phyloP scores from a whole-genome alignment of 2,113 vertebrate species.

The Coturnix japonica region DNA sequence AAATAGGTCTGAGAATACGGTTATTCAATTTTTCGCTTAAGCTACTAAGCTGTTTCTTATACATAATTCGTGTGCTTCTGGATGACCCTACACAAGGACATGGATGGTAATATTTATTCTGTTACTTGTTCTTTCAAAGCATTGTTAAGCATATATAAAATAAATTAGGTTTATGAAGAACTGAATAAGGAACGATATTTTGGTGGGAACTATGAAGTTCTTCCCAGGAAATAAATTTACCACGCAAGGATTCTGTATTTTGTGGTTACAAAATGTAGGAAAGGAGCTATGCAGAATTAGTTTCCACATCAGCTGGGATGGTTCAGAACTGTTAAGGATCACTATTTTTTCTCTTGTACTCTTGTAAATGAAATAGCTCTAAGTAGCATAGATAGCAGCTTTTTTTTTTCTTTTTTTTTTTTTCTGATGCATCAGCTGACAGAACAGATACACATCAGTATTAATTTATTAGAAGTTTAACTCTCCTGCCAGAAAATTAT shows the following conservation, averaged over 20 bases:
- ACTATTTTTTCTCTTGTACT: not conserved
- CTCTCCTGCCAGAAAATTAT: not conserved
- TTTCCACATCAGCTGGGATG: not conserved
- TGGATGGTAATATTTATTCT: slow-evolving; percentile 77
- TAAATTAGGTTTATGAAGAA: not conserved
- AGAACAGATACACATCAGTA: not conserved
- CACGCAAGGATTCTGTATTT: not conserved
- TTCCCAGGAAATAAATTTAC: not conserved
- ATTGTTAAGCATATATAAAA: not conserved
- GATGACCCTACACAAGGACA: slow-evolving; percentile 79
- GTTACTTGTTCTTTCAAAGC: not conserved
- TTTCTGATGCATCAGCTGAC: not conserved
- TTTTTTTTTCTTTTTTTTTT: not conserved
- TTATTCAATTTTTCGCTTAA: slow-evolving; percentile 90
- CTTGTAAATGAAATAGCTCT: not conserved
- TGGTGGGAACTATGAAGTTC: not conserved
- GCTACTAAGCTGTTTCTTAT: slow-evolving; percentile 86
- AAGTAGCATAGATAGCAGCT: not conserved
- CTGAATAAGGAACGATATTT: not conserved
- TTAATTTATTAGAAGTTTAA: not conserved
- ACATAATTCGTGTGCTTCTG: slow-evolving; percentile 83
- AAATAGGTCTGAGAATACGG: slow-evolving; percentile 85
- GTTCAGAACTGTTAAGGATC: not conserved
- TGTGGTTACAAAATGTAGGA: no score
- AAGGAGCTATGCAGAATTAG: not conserved